Evolutionary conservation across 2,888 invertebrate genomes (phyloP), one percentile per base, ranked within the genome.

Genomic region (Schizotus pectinicornis): DNA sequence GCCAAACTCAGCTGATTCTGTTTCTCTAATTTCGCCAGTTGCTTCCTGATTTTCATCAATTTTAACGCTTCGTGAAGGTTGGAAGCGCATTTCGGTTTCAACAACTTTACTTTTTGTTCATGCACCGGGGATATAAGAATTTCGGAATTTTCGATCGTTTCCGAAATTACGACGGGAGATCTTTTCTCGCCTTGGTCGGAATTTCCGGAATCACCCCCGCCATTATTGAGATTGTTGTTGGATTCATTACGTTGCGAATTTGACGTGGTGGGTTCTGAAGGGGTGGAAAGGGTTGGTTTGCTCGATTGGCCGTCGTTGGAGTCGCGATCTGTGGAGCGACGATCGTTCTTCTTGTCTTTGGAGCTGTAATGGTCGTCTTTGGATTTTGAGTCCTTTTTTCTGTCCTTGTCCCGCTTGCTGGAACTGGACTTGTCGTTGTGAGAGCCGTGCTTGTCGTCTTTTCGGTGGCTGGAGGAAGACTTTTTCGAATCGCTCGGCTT

Each of bases 241-340:
- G 69, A 64, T 31, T 39, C 38, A 30, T 38, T 38, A 12, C 47
- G 1, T 48, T 71, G 66, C 3, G 59, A 59, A 34, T 67, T 67
- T 1, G 84, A 81, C 6, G 80, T 80, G 37, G 77, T 79, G 56
- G 57, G 72, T 33, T 70, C 79, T 78, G 46, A 75, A 77, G 56
- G 84, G 82, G 61, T 79, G 1, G 72, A 68, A 48, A 69, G 76
- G 11, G 77, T 79, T 42, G 62, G 58, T 52, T 58, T 78, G 34
- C 82, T 81, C 13, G 80, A 79, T 33, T 80, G 79, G 34, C 88
- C 91, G 74, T 91, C 92, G 67, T 90, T 91, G 0, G 92, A 92
- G 78, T 93, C 91, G 60, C 90, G 82, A 67, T 90, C 92, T 0
- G 90, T 89, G 0, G 92, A 92, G 45, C 91, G 82, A 6, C 92